A percentile compares a stretch with the other conserved stretches of the same genome.
phyloP scores from a whole-genome alignment of 2,888 invertebrate species.

The Listrodromus nycthemerus region DNA sequence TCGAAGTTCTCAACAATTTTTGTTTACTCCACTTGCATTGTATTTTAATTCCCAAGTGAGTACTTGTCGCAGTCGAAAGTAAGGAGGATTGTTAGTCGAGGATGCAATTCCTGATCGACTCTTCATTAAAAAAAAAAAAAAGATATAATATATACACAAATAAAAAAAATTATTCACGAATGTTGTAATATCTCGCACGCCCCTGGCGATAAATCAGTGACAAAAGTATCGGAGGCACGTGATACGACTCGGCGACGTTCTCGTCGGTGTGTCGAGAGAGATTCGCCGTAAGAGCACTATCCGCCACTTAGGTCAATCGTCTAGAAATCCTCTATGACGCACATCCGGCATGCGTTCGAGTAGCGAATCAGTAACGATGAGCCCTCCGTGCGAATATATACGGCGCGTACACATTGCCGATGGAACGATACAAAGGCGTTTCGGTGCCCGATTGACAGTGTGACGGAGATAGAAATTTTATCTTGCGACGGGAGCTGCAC shows the following conservation, averaged over 20 bases:
- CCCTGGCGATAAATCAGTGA: constrained; percentile 27
- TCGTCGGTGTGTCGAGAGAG: constrained; percentile 34
- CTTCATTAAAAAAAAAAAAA: neutral
- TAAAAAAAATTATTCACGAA: neutral
- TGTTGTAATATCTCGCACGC: neutral
- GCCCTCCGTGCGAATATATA: constrained; percentile 76
- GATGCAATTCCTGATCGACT: too few relatives aligned
- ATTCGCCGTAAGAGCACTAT: constrained; percentile 23
- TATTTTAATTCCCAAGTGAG: too few relatives aligned
- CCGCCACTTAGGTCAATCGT: constrained; percentile 79
- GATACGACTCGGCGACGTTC: constrained; percentile 37
- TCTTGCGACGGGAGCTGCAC: constrained; percentile 44
- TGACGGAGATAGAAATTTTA: constrained; percentile 60
- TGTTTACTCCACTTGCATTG: too few relatives aligned
- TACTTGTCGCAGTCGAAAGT: neutral
- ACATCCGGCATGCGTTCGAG: constrained; percentile 77
- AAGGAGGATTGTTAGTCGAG: neutral
- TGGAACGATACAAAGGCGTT: constrained; percentile 66
- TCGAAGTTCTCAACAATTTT: too few relatives aligned
- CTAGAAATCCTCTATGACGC: constrained; percentile 83
- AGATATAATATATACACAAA: neutral
- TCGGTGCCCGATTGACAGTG: constrained; percentile 60
- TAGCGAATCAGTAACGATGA: constrained; percentile 78
- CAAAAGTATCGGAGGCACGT: constrained; percentile 37
- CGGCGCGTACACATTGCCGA: constrained; percentile 65